A percentile compares a stretch with the other conserved stretches of the same genome.
These are phyloP conservation scores for Dynastes grantii DNA, from an alignment of 2,888 invertebrate species.

Conservation along the genomic window DNA sequence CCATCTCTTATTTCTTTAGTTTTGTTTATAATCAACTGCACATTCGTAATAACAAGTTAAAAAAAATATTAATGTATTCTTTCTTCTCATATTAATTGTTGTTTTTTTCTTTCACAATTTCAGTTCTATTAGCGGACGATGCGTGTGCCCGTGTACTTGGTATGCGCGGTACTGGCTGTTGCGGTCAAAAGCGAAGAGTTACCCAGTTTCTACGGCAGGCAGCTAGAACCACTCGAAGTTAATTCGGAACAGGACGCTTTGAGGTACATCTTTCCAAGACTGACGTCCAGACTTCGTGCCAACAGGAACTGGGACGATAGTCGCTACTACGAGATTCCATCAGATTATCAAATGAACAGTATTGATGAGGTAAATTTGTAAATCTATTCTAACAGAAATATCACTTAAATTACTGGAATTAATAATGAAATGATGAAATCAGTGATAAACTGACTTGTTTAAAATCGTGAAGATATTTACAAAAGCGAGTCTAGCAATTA, in stretches of 20 bases:
- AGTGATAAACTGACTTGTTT: too few relatives aligned
- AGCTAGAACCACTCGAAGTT: constrained; percentile 64
- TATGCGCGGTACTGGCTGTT: constrained; percentile 66
- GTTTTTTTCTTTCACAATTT: neutral
- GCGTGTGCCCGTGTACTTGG: constrained; percentile 67
- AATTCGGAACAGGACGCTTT: constrained; percentile 68
- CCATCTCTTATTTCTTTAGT: too few relatives aligned
- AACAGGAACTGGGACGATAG: constrained; percentile 68
- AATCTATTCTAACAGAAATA: too few relatives aligned
- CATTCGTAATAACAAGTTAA: too few relatives aligned
- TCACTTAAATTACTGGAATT: too few relatives aligned
- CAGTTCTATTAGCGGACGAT: constrained; percentile 63
- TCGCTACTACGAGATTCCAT: constrained; percentile 68
- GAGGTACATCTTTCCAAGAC: constrained; percentile 72
- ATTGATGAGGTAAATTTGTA: constrained; percentile 63
- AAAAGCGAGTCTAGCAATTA: too few relatives aligned
- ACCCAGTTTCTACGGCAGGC: constrained; percentile 59
- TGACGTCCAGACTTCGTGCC: constrained; percentile 73
- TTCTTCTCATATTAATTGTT: neutral
- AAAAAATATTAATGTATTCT: neutral
- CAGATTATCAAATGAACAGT: constrained; percentile 65
- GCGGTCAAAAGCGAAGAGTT: constrained; percentile 64
- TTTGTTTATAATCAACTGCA: too few relatives aligned
- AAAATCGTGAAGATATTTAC: too few relatives aligned
- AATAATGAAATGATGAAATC: too few relatives aligned